phyloP scores from a whole-genome alignment of 2,888 invertebrate species.

The Oscheius myriophilus region DNA sequence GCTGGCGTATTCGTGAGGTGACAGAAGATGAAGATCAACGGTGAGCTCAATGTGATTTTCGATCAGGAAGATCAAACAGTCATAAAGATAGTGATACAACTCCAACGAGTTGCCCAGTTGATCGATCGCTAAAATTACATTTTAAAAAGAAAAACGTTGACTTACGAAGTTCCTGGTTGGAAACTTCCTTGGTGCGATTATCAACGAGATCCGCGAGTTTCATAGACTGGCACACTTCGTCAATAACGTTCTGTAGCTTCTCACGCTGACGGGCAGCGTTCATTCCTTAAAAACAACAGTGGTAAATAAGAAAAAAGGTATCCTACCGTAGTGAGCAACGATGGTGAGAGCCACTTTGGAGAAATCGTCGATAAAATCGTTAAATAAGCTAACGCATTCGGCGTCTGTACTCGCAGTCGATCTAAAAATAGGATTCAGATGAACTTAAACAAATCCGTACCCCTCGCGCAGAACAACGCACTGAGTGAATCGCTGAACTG shows the following conservation, averaged over 20 bases:
- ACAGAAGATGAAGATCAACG: constrained; percentile 93
- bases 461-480: constrained; percentile 10
- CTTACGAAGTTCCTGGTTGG: background rate
- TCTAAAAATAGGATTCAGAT: background rate
- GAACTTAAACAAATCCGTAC: background rate
- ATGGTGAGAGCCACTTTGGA: constrained; percentile 24
- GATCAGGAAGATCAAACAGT: no score
- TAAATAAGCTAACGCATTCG: constrained; percentile 17
- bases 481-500: constrained; percentile 3
- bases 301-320: background rate
- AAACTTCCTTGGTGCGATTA: background rate
- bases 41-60: constrained; percentile 86
- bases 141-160: background rate
- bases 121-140: constrained; percentile 3
- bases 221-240: constrained; percentile 89
- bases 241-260: constrained; percentile 86
- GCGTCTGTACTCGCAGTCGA: constrained; percentile 18
- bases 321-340: constrained; percentile 29
- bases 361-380: constrained; percentile 20
- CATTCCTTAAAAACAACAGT: constrained; percentile 78
- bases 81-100: no score
- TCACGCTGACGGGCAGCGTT: constrained; percentile 94
- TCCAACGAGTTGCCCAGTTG: no score
- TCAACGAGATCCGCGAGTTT: constrained; percentile 79
- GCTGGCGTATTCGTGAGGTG: constrained; percentile 93